Evolutionary conservation across 2,797 vertebrate genomes (phyloP).

Genomic region (Silurus lanzhouensis): DNA sequence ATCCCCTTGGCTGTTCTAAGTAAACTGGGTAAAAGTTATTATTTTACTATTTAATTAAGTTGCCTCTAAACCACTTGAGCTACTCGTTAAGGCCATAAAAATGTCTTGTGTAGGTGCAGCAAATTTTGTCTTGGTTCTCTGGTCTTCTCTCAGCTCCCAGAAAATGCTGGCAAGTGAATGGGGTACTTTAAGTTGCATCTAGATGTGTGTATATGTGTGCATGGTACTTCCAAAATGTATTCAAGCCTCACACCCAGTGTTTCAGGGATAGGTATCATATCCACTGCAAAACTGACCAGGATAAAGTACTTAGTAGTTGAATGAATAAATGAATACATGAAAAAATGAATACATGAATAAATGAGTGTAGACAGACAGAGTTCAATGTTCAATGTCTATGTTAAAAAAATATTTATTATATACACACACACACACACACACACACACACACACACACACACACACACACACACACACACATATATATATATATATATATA

Average conservation of each 20-base stretch:
- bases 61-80: background rate
- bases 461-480: no score
- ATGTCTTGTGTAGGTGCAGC: background rate
- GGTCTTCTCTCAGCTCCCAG: background rate
- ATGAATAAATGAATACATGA: background rate
- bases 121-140: background rate
- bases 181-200: background rate
- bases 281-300: background rate
- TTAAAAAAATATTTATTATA: background rate
- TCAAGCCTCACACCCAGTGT: background rate
- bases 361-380: background rate
- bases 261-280: background rate
- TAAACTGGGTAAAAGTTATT: background rate
- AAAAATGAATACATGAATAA: background rate
- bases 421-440: no score
- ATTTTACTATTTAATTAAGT: constrained; percentile 1
- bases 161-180: background rate
- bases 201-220: background rate
- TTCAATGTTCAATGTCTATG: background rate
- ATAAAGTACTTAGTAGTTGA: background rate
- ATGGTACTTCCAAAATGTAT: background rate
- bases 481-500: no score
- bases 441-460: no score
- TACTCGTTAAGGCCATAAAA: background rate
- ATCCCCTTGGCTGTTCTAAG: background rate